These are phyloP conservation scores for Stichodactyla helianthus DNA, from an alignment of 64 coral and sea anemone species.

Conservation along the genomic window DNA sequence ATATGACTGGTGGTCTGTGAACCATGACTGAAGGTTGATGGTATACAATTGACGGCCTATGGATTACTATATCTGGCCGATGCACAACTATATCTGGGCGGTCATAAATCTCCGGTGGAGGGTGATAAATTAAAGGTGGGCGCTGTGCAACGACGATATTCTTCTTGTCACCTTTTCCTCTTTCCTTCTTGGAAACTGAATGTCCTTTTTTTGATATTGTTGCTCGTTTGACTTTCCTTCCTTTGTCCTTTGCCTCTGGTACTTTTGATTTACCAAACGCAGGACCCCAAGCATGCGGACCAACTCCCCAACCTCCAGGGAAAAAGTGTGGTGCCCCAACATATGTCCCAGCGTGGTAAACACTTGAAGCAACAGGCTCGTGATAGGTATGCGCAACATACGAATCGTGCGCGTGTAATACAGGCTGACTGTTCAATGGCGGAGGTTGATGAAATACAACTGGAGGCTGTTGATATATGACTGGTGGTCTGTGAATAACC, in stretches of 20 bases:
- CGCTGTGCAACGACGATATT: slow-evolving; percentile 44
- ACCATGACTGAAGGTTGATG: slow-evolving; percentile 61
- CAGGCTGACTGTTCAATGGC: slow-evolving; percentile 73
- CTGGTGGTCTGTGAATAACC: slow-evolving; percentile 85
- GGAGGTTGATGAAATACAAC: slow-evolving; percentile 97
- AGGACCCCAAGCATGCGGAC: slow-evolving; percentile 1
- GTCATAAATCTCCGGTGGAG: slow-evolving; percentile 61
- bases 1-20: slow-evolving; percentile 55
- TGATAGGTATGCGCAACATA: slow-evolving; percentile 68
- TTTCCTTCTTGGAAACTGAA: background rate
- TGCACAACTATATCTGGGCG: slow-evolving; percentile 52
- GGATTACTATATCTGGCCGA: slow-evolving; percentile 63
- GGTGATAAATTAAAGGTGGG: slow-evolving; percentile 55
- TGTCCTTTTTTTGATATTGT: background rate
- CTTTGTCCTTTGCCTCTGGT: slow-evolving; percentile 12
- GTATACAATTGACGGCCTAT: slow-evolving; percentile 51
- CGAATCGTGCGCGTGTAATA: slow-evolving; percentile 79
- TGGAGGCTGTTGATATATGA: slow-evolving; percentile 80
- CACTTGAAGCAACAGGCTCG: slow-evolving; percentile 53
- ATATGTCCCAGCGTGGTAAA: slow-evolving; percentile 68
- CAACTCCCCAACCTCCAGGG: slow-evolving; percentile 55
- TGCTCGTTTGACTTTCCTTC: slow-evolving; percentile 25
- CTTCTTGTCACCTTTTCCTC: slow-evolving; percentile 42
- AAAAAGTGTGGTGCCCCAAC: slow-evolving; percentile 79
- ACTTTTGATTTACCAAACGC: slow-evolving; percentile 48